These are phyloP conservation scores for Busseola fusca DNA, from an alignment of 2,888 invertebrate species.

Conservation along the genomic window DNA sequence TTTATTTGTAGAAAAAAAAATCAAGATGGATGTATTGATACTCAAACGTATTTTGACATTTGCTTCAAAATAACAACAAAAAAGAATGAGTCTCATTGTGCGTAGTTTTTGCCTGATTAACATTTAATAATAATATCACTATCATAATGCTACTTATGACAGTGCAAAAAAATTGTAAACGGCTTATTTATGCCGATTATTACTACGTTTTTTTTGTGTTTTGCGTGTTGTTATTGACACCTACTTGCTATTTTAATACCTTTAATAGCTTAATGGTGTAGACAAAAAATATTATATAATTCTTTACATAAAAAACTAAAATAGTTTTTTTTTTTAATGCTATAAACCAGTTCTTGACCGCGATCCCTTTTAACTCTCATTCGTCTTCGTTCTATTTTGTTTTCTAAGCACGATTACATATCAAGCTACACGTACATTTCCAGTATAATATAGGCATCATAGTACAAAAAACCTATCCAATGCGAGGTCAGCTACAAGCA, in stretches of 20 bases:
- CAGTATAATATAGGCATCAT: too few species aligned
- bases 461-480: too few species aligned
- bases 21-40: neutral
- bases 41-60: neutral
- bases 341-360: too few species aligned
- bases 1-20: neutral
- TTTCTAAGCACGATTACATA: neutral
- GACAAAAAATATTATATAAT: neutral
- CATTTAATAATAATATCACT: conserved; percentile 27
- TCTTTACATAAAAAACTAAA: neutral
- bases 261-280: neutral
- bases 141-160: neutral
- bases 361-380: too few species aligned
- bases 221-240: conserved; percentile 1
- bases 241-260: neutral
- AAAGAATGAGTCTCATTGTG: conserved; percentile 1
- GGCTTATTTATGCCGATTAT: conserved; percentile 9
- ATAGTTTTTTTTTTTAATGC: too few species aligned
- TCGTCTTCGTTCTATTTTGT: too few species aligned
- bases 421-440: too few species aligned
- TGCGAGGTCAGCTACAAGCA: too few species aligned
- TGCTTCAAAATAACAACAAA: neutral
- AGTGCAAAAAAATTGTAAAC: conserved; percentile 7
- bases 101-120: conserved; percentile 33
- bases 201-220: neutral